phyloP scores from a whole-genome alignment of 2,888 invertebrate species.

The Rotaria socialis region DNA sequence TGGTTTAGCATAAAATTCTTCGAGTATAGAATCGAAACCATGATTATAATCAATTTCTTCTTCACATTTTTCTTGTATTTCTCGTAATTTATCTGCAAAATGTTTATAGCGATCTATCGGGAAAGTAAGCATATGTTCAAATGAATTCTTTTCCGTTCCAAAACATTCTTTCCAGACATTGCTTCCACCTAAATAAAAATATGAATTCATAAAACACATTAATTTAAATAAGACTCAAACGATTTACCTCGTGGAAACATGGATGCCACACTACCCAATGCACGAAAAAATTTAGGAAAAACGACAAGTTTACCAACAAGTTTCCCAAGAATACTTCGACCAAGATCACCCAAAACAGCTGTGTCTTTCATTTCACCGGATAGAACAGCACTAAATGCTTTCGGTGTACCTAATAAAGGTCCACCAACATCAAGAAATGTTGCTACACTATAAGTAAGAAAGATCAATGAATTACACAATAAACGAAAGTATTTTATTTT shows the following conservation, averaged over 20 bases:
- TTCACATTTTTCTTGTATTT: neutral
- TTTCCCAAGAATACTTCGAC: conserved; percentile 10
- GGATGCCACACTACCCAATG: neutral
- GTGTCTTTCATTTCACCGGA: conserved; percentile 36
- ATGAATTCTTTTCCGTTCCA: neutral
- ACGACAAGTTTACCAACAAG: conserved; percentile 5
- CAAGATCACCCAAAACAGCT: neutral
- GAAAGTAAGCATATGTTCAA: neutral
- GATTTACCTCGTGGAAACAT: conserved; percentile 28
- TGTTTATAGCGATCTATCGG: neutral
- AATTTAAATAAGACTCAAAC: too few species aligned
- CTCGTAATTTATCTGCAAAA: neutral
- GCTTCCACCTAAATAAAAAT: neutral
- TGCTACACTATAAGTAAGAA: neutral
- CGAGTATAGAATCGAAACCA: conserved; percentile 28
- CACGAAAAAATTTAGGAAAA: conserved; percentile 31
- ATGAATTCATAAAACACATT: neutral
- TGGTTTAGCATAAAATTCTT: conserved; percentile 34
- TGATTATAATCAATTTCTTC: neutral
- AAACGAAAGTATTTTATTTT: too few species aligned
- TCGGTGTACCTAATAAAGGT: conserved; percentile 13
- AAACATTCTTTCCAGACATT: neutral
- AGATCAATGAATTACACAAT: too few species aligned
- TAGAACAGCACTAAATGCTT: conserved; percentile 31
- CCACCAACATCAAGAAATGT: conserved; percentile 11